Base-by-base conservation (phyloP, 2,113 vertebrate genomes). In the Cheilinus undulatus region DNA sequence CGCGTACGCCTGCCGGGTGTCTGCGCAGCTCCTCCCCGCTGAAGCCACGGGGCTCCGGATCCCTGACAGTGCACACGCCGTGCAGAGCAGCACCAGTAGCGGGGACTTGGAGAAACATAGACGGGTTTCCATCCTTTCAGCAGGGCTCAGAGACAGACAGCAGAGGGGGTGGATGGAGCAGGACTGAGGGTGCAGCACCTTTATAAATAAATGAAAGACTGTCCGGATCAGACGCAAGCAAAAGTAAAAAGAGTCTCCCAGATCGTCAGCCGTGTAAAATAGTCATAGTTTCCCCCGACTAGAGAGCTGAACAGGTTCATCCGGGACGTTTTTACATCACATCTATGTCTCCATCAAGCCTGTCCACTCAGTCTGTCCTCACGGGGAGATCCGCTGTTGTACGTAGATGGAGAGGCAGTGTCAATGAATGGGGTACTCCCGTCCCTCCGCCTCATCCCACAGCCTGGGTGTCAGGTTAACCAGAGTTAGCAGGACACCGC, bases 1-100 rank as follows among this genome's bases (percentile, higher is more conserved):
- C 14, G 93, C 87, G 85, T 95, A 95, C 89, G 93, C 93, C 88
- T 95, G 95, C 78, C 95, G 93, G 68, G 93, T 95, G 77, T 96
- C 95, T 40, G 90, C 80, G 89, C 96, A 96, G 91, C 93, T 95
- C 85, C 94, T 91, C 61, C 89, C 89, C 83, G 91, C 93, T 70
- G 89, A 70, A 86, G 86, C 86, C 66, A 24, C 86, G 67, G 78
- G 88, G 89, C 85, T 88, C 30, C 84, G 81, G 34, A 58, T 80
- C 64, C 73, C 62, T 36, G 76, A 73, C 63, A 87, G 89, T 20
- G 63, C 80, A 52, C 67, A 80, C 4, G 70, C 56, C 38, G 84
- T 10, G 50, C 67, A 87, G 62, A 91, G 81, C 50, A 85, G 42
- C 53, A 86, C 73, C 75, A 90, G 67, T 72, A 89, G 67, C 69